Conservation (phyloP, 2,888 invertebrate genomes). For the Caradrina kadenii region DNA sequence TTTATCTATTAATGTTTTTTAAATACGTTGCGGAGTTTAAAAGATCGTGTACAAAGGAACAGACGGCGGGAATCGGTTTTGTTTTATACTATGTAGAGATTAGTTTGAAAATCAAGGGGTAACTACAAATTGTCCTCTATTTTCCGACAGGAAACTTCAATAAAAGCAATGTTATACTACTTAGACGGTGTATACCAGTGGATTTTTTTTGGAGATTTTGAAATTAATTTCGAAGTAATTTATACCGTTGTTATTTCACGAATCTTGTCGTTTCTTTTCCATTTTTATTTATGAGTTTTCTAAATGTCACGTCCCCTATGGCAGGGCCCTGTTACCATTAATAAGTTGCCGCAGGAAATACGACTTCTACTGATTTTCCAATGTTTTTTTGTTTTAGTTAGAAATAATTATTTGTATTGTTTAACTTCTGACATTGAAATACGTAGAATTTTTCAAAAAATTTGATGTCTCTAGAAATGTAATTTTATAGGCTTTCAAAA, state of each 20-base stretch:
- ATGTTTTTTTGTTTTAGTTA: slow-evolving; percentile 12
- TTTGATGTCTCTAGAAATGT: background rate
- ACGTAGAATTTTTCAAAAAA: background rate
- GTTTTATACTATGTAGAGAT: no score
- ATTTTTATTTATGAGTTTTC: slow-evolving; percentile 19
- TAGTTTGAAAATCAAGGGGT: no score
- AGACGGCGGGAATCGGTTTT: no score
- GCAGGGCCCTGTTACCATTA: slow-evolving; percentile 17
- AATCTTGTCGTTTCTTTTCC: slow-evolving; percentile 9
- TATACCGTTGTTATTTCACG: background rate
- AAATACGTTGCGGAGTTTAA: no score
- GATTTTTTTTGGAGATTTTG: no score
- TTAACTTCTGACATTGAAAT: background rate
- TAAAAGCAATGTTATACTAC: no score
- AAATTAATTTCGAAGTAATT: no score
- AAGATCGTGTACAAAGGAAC: no score
- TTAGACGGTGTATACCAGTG: no score
- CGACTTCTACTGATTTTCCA: background rate
- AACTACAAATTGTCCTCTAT: background rate
- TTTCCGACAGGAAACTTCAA: background rate
- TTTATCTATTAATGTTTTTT: no score
- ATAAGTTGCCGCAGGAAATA: slow-evolving; percentile 12
- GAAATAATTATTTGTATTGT: no score
- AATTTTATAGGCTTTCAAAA: background rate
- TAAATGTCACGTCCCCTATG: slow-evolving; percentile 30